Conservation (phyloP, 2,113 vertebrate genomes). For the Prunella fulvescens region DNA sequence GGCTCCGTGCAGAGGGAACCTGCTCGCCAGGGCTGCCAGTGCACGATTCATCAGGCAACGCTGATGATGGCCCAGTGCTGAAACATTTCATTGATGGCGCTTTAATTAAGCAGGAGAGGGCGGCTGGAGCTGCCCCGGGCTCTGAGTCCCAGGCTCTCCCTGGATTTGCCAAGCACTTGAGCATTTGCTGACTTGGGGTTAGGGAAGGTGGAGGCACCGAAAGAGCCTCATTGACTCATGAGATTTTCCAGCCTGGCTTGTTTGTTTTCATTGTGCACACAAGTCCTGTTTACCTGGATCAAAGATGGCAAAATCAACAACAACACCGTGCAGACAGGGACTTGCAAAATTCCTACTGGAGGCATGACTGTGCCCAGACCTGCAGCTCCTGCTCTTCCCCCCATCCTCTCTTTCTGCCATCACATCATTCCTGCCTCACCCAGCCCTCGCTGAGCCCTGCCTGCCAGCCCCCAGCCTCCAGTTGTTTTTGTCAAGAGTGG, state of each 20-base stretch:
- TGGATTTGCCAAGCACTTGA: not conserved
- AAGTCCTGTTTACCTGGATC: conserved; percentile 46
- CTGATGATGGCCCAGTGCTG: not conserved
- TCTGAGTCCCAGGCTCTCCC: not conserved
- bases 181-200: conserved; percentile 33
- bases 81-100: not conserved
- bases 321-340: conserved; percentile 43
- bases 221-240: conserved; percentile 47
- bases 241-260: conserved; percentile 56
- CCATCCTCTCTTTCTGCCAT: not conserved
- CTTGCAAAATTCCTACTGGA: conserved; percentile 54
- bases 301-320: conserved; percentile 57
- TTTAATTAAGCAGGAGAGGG: not conserved
- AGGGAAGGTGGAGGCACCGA: conserved; percentile 3
- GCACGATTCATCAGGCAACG: not conserved
- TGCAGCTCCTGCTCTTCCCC: conserved; percentile 40
- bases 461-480: not conserved
- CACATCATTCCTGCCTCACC: not conserved
- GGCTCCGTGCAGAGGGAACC: not conserved
- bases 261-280: conserved; percentile 54
- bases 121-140: not conserved
- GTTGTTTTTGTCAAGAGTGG: not conserved
- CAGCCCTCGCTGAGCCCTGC: not conserved
- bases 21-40: not conserved
- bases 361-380: conserved; percentile 50